A percentile compares a stretch with the other conserved stretches of the same genome.
Evolutionary conservation across 1,140 invertebrate genomes (phyloP).

Genomic region (Ceratosolen solmsi): DNA sequence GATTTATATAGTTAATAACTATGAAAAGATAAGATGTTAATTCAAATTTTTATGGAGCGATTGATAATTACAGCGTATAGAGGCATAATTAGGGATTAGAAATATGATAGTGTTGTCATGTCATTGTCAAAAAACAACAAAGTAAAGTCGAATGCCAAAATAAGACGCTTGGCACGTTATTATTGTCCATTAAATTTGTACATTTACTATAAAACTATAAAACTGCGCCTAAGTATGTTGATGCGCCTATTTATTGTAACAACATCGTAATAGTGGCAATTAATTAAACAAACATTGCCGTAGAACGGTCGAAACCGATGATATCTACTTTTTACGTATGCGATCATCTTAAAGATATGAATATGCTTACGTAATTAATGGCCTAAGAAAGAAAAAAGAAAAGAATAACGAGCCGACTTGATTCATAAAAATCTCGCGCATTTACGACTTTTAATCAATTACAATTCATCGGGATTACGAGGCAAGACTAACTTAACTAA

Average conservation of each 20-base stretch:
- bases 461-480: constrained; percentile 21
- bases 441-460: constrained; percentile 41
- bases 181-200: too few species aligned
- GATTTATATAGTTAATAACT: too few species aligned
- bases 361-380: constrained; percentile 9
- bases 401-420: background rate
- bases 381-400: constrained; percentile 14
- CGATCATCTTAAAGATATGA: background rate
- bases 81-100: too few species aligned
- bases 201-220: too few species aligned
- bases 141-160: too few species aligned
- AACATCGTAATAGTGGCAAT: background rate
- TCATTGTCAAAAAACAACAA: too few species aligned
- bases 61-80: too few species aligned
- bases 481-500: constrained; percentile 27
- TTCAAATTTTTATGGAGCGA: too few species aligned
- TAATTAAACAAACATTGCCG: background rate
- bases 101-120: too few species aligned
- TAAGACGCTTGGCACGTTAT: too few species aligned
- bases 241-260: background rate
- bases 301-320: background rate
- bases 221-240: too few species aligned
- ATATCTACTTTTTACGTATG: background rate
- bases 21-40: too few species aligned
- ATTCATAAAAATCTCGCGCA: constrained; percentile 20